Conservation (phyloP, 2,888 invertebrate species). For the Meloe dianella region DNA sequence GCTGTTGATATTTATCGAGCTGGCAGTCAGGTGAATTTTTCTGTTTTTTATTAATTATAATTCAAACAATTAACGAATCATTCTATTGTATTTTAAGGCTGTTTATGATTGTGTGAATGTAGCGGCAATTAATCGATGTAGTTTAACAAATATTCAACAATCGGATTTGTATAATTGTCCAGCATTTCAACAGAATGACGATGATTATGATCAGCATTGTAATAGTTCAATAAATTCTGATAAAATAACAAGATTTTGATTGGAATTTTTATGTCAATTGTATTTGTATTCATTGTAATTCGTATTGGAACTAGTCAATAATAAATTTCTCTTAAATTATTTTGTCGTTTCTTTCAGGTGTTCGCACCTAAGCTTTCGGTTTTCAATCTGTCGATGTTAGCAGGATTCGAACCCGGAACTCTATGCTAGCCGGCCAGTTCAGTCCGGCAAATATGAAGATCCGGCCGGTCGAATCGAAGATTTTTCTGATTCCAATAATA, state of each 20-base stretch:
- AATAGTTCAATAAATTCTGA: constrained; percentile 48
- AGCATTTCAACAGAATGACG: constrained; percentile 45
- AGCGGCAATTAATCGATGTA: constrained; percentile 56
- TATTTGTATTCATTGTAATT: not conserved
- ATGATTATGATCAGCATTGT: constrained; percentile 49
- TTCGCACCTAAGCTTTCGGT: no score
- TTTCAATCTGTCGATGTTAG: no score
- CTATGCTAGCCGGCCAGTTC: no score
- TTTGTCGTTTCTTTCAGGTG: not conserved
- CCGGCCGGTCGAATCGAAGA: no score
- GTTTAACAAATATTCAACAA: constrained; percentile 41
- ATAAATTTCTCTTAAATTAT: not conserved
- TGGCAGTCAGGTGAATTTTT: constrained; percentile 54
- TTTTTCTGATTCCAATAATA: no score
- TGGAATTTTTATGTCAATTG: not conserved
- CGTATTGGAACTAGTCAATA: not conserved
- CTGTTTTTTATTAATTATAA: no score
- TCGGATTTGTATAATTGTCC: constrained; percentile 51
- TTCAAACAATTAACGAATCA: not conserved
- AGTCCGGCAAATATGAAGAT: no score
- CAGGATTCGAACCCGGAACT: no score
- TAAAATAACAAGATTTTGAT: constrained; percentile 57
- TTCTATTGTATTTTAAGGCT: constrained; percentile 56
- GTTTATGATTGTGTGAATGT: constrained; percentile 67
- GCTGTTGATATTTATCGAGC: constrained; percentile 58